These are phyloP conservation scores for Hermaeophaga mercurialis DNA, from an alignment of 2,888 invertebrate species.

Conservation along the genomic window DNA sequence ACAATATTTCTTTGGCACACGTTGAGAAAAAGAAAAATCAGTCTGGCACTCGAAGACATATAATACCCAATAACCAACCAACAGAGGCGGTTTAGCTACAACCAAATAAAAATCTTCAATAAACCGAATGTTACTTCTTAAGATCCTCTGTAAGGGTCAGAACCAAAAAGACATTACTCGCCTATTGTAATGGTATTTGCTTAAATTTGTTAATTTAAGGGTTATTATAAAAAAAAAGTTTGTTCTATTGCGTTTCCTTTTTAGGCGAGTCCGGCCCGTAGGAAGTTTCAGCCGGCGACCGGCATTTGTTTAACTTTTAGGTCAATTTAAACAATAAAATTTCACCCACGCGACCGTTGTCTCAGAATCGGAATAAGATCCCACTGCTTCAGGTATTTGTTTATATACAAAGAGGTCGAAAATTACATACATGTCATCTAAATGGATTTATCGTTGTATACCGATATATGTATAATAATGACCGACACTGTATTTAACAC, in stretches of 20 bases:
- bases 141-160: too few relatives aligned
- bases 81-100: neutral
- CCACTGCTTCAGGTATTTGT: neutral
- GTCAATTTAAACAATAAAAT: constrained; percentile 45
- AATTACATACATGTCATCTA: neutral
- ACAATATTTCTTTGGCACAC: constrained; percentile 5
- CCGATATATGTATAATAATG: too few relatives aligned
- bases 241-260: too few relatives aligned
- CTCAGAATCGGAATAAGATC: constrained; percentile 3
- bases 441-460: too few relatives aligned
- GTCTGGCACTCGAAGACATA: constrained; percentile 19
- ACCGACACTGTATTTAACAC: too few relatives aligned
- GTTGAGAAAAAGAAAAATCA: constrained; percentile 19
- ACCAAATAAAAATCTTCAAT: too few relatives aligned
- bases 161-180: too few relatives aligned
- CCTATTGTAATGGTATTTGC: too few relatives aligned
- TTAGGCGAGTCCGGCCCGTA: neutral
- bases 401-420: neutral
- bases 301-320: constrained; percentile 41
- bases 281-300: neutral
- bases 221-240: too few relatives aligned
- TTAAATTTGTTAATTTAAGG: too few relatives aligned
- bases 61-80: constrained; percentile 5
- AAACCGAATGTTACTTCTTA: too few relatives aligned
- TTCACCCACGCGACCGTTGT: constrained; percentile 38